These are phyloP conservation scores for Cacoxenus indagator DNA, from an alignment of 2,888 invertebrate genomes.

Conservation along the genomic window DNA sequence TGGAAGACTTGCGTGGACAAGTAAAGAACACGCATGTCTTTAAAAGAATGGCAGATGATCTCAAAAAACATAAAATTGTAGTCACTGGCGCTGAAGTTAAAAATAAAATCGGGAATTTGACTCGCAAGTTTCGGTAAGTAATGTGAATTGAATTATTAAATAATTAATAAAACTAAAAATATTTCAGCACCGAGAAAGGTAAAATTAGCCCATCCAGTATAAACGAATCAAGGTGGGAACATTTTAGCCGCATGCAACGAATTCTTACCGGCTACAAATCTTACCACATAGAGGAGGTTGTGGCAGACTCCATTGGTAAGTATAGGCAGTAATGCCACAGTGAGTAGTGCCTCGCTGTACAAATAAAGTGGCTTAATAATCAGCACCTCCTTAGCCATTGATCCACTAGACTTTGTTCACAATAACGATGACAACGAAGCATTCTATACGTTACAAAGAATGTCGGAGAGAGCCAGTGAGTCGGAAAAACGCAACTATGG, in stretches of 20 bases:
- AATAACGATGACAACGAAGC: background rate
- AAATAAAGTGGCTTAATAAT: background rate
- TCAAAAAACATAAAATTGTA: background rate
- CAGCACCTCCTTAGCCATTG: background rate
- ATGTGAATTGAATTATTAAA: background rate
- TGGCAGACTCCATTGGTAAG: background rate
- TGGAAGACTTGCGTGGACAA: too few species aligned
- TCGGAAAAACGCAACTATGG: background rate
- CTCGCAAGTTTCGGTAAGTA: background rate
- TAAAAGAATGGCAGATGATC: background rate
- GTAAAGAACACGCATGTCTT: background rate
- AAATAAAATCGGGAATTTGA: background rate
- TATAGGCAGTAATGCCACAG: background rate
- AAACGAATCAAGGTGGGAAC: background rate
- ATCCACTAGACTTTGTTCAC: constrained; percentile 6
- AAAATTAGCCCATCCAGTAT: background rate
- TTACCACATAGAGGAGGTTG: background rate
- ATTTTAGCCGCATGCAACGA: background rate
- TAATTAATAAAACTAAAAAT: background rate
- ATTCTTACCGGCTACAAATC: background rate
- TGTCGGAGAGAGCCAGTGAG: background rate
- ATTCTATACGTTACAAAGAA: background rate
- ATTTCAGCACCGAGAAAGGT: background rate
- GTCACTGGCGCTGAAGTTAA: background rate
- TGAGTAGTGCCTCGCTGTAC: background rate